These are phyloP conservation scores for Zaprionus taronus DNA, from an alignment of 1,140 invertebrate species.

Conservation along the genomic window DNA sequence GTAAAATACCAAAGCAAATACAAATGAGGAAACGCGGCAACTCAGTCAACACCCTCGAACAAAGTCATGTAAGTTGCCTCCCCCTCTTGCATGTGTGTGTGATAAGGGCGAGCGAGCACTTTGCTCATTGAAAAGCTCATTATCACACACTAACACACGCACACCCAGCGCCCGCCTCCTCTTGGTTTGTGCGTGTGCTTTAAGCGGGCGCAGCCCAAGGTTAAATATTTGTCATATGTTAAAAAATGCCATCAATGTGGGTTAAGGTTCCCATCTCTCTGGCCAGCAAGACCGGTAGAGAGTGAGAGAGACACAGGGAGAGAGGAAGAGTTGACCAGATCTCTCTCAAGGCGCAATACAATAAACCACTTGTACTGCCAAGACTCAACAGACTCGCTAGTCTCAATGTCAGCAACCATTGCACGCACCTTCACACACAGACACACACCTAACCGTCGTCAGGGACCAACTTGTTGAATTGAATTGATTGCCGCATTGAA, in stretches of 20 bases:
- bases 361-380: neutral
- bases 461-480: conserved; percentile 72
- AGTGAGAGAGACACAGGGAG: too few species aligned
- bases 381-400: conserved; percentile 2
- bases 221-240: conserved; percentile 48
- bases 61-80: conserved; percentile 31
- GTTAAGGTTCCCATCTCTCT: conserved; percentile 35
- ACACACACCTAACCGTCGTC: conserved; percentile 8
- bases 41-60: conserved; percentile 41
- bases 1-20: conserved; percentile 72
- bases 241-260: conserved; percentile 33
- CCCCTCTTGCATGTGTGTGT: conserved; percentile 33
- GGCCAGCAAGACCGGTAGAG: neutral
- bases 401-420: conserved; percentile 64
- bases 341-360: neutral
- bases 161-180: neutral
- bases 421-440: neutral
- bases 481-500: conserved; percentile 79
- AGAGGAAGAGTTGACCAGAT: neutral
- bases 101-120: conserved; percentile 53
- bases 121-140: conserved; percentile 54
- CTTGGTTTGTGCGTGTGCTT: conserved; percentile 3
- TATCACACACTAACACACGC: conserved; percentile 42
- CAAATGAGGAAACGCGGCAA: conserved; percentile 74
- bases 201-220: conserved; percentile 30